phyloP scores from a whole-genome alignment of 2,113 vertebrate species.

The Pelusios castaneus region DNA sequence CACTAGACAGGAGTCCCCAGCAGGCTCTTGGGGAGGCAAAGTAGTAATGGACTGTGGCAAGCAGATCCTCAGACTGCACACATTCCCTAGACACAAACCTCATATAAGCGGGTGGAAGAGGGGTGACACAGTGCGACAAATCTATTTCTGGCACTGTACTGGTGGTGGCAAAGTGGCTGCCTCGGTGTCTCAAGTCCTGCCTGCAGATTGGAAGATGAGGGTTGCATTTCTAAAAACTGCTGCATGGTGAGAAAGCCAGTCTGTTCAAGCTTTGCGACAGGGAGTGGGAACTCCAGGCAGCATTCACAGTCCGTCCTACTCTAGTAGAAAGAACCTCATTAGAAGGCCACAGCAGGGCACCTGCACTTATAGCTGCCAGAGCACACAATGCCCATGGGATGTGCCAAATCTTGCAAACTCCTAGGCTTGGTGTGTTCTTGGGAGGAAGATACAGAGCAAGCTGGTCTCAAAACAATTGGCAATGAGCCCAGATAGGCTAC shows the following conservation, averaged over 20 bases:
- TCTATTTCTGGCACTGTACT: background rate
- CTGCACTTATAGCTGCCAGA: background rate
- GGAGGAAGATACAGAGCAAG: conserved; percentile 41
- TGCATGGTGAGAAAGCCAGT: background rate
- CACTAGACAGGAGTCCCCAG: background rate
- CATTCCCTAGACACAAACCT: background rate
- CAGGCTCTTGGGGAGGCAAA: background rate
- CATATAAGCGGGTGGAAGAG: rapidly evolving
- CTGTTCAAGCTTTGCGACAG: background rate
- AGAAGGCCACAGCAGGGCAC: background rate
- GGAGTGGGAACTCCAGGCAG: background rate
- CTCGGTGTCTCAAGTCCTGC: background rate
- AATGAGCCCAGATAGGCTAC: conserved; percentile 44
- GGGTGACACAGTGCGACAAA: rapidly evolving
- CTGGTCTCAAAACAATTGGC: conserved; percentile 63
- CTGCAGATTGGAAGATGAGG: background rate
- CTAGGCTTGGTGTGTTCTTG: conserved; percentile 30
- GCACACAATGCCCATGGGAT: background rate
- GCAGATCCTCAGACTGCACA: background rate
- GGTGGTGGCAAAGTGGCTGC: background rate
- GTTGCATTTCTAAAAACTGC: background rate
- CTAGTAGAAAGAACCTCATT: background rate
- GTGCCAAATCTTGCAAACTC: conserved; percentile 36
- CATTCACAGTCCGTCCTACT: conserved; percentile 54
- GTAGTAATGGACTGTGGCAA: background rate